These are phyloP conservation scores for Discoglossus pictus DNA, from an alignment of 2,797 vertebrate species.

Conservation along the genomic window DNA sequence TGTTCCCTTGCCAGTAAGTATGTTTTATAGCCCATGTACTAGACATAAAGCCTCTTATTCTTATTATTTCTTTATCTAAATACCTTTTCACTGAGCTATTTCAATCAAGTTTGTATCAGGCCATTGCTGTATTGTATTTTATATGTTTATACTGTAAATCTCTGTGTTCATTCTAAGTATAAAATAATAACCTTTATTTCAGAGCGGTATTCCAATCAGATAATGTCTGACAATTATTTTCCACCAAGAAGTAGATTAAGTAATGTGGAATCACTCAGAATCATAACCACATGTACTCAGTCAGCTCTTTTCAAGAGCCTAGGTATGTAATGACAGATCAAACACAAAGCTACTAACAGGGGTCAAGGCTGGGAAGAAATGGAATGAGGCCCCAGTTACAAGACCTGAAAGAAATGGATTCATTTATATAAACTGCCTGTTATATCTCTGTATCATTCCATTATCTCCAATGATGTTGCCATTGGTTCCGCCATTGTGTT, in stretches of 20 bases:
- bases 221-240: slow-evolving; percentile 44
- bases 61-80: too few species aligned
- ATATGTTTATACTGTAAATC: slow-evolving; percentile 12
- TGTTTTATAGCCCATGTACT: too few species aligned
- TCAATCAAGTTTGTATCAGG: slow-evolving; percentile 3
- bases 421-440: too few species aligned
- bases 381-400: slow-evolving; percentile 1
- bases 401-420: background rate
- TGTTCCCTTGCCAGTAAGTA: too few species aligned
- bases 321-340: slow-evolving; percentile 12
- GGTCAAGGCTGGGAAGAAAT: background rate
- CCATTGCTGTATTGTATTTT: background rate
- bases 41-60: too few species aligned
- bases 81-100: slow-evolving; percentile 3
- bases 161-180: slow-evolving; percentile 11
- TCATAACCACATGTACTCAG: slow-evolving; percentile 27
- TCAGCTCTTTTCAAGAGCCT: background rate
- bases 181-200: background rate
- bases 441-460: background rate
- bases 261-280: slow-evolving; percentile 16
- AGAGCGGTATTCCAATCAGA: slow-evolving; percentile 14
- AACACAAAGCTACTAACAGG: background rate
- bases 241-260: slow-evolving; percentile 29
- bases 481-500: too few species aligned
- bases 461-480: too few species aligned